Evolutionary conservation across 2,113 vertebrate genomes (phyloP).

Genomic region (Salvelinus sp.): DNA sequence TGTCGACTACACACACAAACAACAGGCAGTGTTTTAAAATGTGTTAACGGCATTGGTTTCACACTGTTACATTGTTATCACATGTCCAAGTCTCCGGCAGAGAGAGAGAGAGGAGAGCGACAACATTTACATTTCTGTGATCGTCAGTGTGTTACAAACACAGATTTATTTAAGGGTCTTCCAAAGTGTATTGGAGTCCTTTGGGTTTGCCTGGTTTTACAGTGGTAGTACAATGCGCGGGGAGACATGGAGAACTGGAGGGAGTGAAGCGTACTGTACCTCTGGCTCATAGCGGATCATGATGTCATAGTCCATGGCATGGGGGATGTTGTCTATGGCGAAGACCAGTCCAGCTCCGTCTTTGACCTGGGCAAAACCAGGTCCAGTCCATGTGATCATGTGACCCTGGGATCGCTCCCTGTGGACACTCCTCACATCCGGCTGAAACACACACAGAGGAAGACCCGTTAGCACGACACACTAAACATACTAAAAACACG

Average conservation of each 20-base stretch:
- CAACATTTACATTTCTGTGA: too few relatives aligned
- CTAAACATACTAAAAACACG: too few relatives aligned
- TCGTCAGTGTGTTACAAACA: too few relatives aligned
- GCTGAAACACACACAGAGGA: slow-evolving; percentile 62
- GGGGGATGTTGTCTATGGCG: slow-evolving; percentile 75
- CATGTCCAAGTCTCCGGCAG: too few relatives aligned
- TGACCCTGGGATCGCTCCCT: slow-evolving; percentile 59
- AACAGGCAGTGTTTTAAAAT: too few relatives aligned
- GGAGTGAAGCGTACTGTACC: slow-evolving; percentile 59
- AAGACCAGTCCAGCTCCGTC: slow-evolving; percentile 84
- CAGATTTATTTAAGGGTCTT: too few relatives aligned
- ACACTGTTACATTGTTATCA: too few relatives aligned
- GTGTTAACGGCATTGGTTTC: too few relatives aligned
- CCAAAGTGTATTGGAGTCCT: too few relatives aligned
- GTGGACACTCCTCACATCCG: slow-evolving; percentile 68
- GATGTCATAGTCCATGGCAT: slow-evolving; percentile 85
- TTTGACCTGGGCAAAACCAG: slow-evolving; percentile 79
- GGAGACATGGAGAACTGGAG: not conserved
- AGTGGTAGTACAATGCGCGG: not conserved
- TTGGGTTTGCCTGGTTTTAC: not conserved
- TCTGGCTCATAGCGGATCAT: slow-evolving; percentile 84
- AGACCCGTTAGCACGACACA: not conserved
- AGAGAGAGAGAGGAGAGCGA: too few relatives aligned
- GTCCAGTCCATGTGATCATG: slow-evolving; percentile 81
- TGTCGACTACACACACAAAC: slow-evolving; percentile 72